These are phyloP conservation scores for Gonioctena quinquepunctata DNA, from an alignment of 1,140 invertebrate genomes.

Conservation along the genomic window DNA sequence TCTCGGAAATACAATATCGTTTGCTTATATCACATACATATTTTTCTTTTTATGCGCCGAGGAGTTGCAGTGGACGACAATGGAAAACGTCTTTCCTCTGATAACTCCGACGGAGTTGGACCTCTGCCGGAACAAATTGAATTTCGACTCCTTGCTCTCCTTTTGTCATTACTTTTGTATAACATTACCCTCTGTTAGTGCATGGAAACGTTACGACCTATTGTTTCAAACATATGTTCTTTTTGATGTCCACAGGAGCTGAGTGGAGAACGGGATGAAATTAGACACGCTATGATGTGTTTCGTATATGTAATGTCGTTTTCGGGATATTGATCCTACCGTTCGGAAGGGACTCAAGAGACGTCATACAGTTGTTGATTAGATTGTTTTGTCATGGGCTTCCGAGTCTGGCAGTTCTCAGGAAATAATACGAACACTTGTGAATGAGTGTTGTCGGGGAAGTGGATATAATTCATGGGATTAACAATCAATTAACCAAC, in stretches of 20 bases:
- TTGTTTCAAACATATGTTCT: not conserved
- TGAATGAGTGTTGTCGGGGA: too few species aligned
- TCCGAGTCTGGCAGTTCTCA: not conserved
- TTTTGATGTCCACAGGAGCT: not conserved
- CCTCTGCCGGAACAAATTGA: not conserved
- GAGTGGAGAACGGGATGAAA: not conserved
- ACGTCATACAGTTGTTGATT: not conserved
- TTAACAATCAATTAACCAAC: too few species aligned
- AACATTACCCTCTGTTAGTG: not conserved
- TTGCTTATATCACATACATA: not conserved
- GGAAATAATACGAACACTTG: too few species aligned
- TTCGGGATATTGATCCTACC: not conserved
- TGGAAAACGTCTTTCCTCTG: not conserved
- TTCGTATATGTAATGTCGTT: not conserved
- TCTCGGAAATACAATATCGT: not conserved
- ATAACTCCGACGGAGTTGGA: not conserved
- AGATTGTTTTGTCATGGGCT: not conserved
- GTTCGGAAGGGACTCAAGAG: not conserved
- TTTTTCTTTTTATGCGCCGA: not conserved
- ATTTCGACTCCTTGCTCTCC: not conserved
- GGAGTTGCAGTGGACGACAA: not conserved
- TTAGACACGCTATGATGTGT: slow-evolving; percentile 3
- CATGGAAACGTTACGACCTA: not conserved
- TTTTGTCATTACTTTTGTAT: not conserved
- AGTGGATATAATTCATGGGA: too few species aligned